Conservation (phyloP, 2,797 vertebrate species). For the Molossus molossus region DNA sequence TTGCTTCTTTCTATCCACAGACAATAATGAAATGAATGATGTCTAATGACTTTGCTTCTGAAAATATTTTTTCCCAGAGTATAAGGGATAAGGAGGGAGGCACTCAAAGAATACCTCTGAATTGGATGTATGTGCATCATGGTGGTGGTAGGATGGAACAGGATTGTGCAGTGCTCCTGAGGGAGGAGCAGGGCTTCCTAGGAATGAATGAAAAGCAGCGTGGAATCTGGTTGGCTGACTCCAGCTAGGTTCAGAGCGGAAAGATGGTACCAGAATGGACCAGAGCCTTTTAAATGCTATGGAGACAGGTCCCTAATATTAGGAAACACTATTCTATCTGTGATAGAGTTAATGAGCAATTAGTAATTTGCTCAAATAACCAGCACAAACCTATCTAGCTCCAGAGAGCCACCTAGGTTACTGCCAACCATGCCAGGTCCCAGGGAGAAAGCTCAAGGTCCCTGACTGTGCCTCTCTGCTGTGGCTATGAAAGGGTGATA, state of each 20-base stretch:
- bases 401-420: neutral
- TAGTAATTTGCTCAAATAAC: constrained; percentile 2
- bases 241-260: neutral
- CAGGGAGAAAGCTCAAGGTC: neutral
- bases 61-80: neutral
- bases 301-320: neutral
- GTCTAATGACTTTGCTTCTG: constrained; percentile 40
- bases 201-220: neutral
- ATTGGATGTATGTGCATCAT: neutral
- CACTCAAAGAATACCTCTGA: constrained; percentile 10
- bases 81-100: neutral
- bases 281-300: constrained; percentile 54
- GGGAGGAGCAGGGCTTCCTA: neutral
- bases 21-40: constrained; percentile 29
- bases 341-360: neutral
- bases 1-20: constrained; percentile 34
- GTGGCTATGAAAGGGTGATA: neutral
- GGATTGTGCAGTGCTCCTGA: neutral
- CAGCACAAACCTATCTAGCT: neutral
- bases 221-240: constrained; percentile 15
- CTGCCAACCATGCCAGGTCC: neutral
- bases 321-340: neutral
- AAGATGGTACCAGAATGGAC: neutral
- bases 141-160: neutral
- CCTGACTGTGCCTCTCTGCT: neutral